These are phyloP conservation scores for Drosophila teissieri DNA, from an alignment of 1,140 invertebrate species.

Conservation along the genomic window DNA sequence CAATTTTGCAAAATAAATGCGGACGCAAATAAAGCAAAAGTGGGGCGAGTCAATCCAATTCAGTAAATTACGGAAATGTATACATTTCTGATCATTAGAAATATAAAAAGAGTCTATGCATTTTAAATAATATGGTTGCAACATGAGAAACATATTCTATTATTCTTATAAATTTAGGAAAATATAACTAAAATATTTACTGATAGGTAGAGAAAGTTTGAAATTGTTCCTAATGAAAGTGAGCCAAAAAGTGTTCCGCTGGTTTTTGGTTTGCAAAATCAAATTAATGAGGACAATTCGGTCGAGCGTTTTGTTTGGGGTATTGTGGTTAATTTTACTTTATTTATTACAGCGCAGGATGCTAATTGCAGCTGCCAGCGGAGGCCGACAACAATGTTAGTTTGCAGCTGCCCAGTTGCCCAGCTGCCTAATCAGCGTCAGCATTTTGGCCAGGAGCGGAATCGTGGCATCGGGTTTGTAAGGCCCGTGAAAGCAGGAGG, in stretches of 20 bases:
- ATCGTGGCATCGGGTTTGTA: constrained; percentile 3
- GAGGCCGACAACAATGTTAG: constrained; percentile 41
- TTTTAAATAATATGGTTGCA: background rate
- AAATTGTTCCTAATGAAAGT: background rate
- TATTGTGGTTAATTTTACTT: constrained; percentile 76
- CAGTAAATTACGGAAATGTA: constrained; percentile 1
- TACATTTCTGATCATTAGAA: background rate
- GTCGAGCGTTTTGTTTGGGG: constrained; percentile 54
- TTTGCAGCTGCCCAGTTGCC: constrained; percentile 26
- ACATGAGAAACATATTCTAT: no score
- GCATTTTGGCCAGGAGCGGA: constrained; percentile 41
- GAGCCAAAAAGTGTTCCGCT: constrained; percentile 7
- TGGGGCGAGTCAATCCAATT: background rate
- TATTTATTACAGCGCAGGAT: constrained; percentile 75
- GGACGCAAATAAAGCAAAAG: constrained; percentile 2
- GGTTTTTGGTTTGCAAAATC: constrained; percentile 9
- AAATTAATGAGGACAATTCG: constrained; percentile 22
- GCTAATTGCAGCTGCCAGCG: constrained; percentile 68
- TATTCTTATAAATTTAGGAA: no score
- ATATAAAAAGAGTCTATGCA: background rate
- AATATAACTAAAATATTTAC: no score
- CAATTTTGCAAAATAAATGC: constrained; percentile 41
- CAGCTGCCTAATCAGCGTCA: constrained; percentile 68
- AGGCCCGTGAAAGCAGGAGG: background rate
- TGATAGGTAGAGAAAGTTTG: background rate